Evolutionary conservation across 2,888 invertebrate genomes (phyloP), one percentile per base, ranked within the genome.

Genomic region (Rotaria sp.): DNA sequence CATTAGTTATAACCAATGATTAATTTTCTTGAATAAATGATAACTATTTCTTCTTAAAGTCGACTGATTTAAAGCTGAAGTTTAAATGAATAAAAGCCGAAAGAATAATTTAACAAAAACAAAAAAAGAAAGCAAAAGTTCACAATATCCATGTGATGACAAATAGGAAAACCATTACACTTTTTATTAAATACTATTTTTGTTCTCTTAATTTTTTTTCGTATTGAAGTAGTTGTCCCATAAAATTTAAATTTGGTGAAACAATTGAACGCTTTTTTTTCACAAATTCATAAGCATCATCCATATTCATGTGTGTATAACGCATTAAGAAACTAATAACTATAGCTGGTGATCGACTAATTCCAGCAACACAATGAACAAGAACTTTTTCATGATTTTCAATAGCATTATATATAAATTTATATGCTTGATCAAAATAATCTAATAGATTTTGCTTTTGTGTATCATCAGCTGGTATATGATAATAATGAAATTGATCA

Each of bases 201-300:
- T 35, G 67, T 21, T 30, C 67, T 67, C 30, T 21, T 21, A 67
- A 67, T 38, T 30, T 35, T 35, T 45, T 45, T 80, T 80, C 80
- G n/a, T 80, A 80, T 80, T 45, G 45, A 45, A 80, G 80, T 80
- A 80, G n/a, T 80, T 80, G 80, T 10, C 80, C 80, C 41, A 80
- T 41, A n/a, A 80, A 80, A 45, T 45, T 45, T 15, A 80, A 13
- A 45, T 80, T 80, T n/a, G 80, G 80, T 15, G 41, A 41, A 45
- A 80, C 45, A 80, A 80, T 80, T 8, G 80, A 45, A 80, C 80
- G 80, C 45, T 80, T 80, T 18, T 5, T 26, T n/a, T 45, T 80
- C 8, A 80, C 80, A 45, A 45, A 80, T 4, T 80, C 45, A 80
- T 80, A 80, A 45, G 80, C 80, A 45, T 80, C 80, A n/a, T 80